These are phyloP conservation scores for Paradoxurus hermaphroditus DNA, from an alignment of 2,113 vertebrate species.

Conservation along the genomic window DNA sequence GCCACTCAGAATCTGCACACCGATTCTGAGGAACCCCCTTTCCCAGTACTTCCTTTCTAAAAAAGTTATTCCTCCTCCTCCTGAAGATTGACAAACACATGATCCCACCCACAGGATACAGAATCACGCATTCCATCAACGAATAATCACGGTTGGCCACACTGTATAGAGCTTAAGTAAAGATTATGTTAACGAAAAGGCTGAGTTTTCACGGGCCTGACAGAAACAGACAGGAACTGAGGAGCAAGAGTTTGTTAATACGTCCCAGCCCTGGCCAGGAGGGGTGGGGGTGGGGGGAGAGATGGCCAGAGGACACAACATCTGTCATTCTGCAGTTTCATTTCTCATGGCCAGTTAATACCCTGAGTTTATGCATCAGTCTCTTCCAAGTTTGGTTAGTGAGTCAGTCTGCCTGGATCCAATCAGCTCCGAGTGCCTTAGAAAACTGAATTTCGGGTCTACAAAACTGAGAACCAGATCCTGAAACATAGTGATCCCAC, in stretches of 20 bases:
- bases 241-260: background rate
- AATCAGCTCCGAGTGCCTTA: background rate
- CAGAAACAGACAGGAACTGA: constrained; percentile 35
- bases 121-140: background rate
- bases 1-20: background rate
- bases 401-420: constrained; percentile 34
- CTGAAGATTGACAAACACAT: constrained; percentile 19
- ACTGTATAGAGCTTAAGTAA: background rate
- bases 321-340: constrained; percentile 42
- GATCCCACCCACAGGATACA: background rate
- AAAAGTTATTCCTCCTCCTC: background rate
- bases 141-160: background rate
- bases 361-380: constrained; percentile 1
- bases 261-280: background rate
- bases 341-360: constrained; percentile 20
- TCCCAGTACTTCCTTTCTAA: background rate
- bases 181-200: background rate
- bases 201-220: background rate
- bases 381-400: constrained; percentile 39
- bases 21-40: background rate
- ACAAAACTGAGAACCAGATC: background rate
- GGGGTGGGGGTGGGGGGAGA: background rate
- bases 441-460: constrained; percentile 31
- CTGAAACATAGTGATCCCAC: background rate
- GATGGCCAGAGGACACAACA: constrained; percentile 28